A percentile compares a stretch with the other conserved stretches of the same genome.
Evolutionary conservation across 2,113 vertebrate genomes (phyloP).

Genomic region (Grammomys surdaster): DNA sequence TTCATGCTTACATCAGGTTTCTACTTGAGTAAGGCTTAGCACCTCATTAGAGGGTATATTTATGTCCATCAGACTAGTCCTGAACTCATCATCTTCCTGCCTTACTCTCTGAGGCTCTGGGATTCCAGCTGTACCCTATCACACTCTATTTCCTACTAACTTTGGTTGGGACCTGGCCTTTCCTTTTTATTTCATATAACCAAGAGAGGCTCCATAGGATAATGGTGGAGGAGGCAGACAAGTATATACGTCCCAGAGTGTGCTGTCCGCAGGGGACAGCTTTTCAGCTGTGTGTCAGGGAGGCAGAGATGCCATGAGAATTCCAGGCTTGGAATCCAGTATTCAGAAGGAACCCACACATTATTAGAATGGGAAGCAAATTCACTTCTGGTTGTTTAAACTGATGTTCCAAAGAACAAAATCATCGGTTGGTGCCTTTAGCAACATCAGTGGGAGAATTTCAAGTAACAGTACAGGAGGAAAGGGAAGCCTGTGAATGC

Average conservation of each 20-base stretch:
- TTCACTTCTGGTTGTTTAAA: conserved; percentile 50
- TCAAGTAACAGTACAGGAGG: conserved; percentile 11
- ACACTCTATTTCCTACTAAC: background rate
- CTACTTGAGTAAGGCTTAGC: background rate
- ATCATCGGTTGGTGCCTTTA: background rate
- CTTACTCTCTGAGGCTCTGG: background rate
- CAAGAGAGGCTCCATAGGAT: background rate
- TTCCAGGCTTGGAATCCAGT: conserved; percentile 46
- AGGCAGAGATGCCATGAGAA: background rate
- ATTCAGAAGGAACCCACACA: background rate
- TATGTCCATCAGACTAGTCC: background rate
- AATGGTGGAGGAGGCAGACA: background rate
- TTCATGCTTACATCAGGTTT: background rate
- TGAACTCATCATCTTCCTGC: background rate
- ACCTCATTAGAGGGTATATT: background rate
- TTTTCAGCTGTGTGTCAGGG: background rate
- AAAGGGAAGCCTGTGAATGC: background rate
- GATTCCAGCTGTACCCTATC: background rate
- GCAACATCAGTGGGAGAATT: background rate
- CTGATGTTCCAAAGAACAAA: background rate
- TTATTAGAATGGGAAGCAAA: conserved; percentile 55
- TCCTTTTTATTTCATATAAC: background rate
- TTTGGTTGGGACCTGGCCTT: background rate
- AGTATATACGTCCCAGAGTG: background rate
- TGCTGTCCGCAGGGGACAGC: background rate